phyloP scores from a whole-genome alignment of 2,113 vertebrate species.

The Syngnathus typhle region DNA sequence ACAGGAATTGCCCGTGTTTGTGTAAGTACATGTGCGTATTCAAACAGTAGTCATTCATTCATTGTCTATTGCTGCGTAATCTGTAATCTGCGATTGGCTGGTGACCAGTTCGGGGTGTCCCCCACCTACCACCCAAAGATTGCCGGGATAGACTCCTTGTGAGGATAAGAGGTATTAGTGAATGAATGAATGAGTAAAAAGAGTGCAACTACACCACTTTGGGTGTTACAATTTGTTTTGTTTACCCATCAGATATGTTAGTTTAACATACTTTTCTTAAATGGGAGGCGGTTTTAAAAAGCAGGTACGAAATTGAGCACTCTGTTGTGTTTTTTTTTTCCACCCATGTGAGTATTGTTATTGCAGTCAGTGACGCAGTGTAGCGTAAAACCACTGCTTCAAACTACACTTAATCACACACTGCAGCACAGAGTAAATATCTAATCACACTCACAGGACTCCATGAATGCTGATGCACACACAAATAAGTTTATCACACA shows the following conservation, averaged over 20 bases:
- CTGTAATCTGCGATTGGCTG: no score
- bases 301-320: slow-evolving; percentile 14
- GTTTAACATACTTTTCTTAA: slow-evolving; percentile 11
- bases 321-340: slow-evolving; percentile 15
- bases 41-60: no score
- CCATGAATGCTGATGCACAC: slow-evolving; percentile 54
- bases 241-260: neutral
- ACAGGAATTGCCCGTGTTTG: no score
- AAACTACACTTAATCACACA: slow-evolving; percentile 64
- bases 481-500: slow-evolving; percentile 45
- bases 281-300: slow-evolving; percentile 10
- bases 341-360: slow-evolving; percentile 39
- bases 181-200: no score
- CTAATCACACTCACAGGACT: slow-evolving; percentile 53
- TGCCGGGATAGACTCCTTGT: no score
- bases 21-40: no score
- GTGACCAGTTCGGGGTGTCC: no score
- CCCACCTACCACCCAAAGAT: no score
- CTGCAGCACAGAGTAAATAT: slow-evolving; percentile 58
- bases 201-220: no score
- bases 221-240: neutral
- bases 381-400: slow-evolving; percentile 53
- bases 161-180: no score
- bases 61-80: no score
- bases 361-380: slow-evolving; percentile 41